Conservation (phyloP, 2,113 vertebrate species). For the Pseudonaja textilis region DNA sequence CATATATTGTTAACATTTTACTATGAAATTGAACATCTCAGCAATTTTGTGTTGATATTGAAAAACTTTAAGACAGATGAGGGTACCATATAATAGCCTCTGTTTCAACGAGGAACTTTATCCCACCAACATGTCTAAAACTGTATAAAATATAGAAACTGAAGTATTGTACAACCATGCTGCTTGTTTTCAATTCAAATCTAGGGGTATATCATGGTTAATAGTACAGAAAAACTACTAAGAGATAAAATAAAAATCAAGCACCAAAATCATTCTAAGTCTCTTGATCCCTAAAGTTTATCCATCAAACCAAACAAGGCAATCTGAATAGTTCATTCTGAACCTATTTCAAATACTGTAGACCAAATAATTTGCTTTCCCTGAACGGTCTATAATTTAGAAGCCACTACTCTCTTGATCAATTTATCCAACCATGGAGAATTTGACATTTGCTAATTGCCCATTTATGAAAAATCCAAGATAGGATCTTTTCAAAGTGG, state of each 20-base stretch:
- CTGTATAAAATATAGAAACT: background rate
- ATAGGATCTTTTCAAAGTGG: background rate
- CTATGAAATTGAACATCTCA: background rate
- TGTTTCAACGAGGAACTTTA: background rate
- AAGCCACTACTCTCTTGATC: background rate
- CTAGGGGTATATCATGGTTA: background rate
- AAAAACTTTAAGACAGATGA: background rate
- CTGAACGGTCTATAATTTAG: background rate
- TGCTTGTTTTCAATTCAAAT: background rate
- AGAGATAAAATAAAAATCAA: background rate
- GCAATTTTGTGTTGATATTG: background rate
- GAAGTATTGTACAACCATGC: background rate
- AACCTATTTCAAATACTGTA: background rate
- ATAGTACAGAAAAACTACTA: background rate
- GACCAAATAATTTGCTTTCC: background rate
- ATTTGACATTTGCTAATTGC: background rate
- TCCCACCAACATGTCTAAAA: background rate
- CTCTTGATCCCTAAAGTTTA: background rate
- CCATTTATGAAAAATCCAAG: background rate
- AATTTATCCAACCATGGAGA: background rate
- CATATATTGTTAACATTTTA: background rate
- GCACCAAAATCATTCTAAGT: background rate
- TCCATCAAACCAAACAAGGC: background rate
- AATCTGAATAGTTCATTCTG: background rate
- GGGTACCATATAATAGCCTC: background rate